Evolutionary conservation across 1,140 invertebrate species (phyloP).

Genomic region (silkworm (Bombyx mori)): ASM3026992v2 NC_085131.1:9508001-9508500

Average conservation of each 20-base stretch:
- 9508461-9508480: no score
- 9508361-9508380: constrained; percentile 84
- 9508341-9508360: constrained; percentile 91
- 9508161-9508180: constrained; percentile 15
- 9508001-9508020: no score
- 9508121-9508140: background rate
- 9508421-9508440: no score
- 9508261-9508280: constrained; percentile 87
- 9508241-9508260: constrained; percentile 92
- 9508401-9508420: no score
- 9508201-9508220: constrained; percentile 78
- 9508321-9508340: constrained; percentile 86
- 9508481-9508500: no score
- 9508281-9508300: constrained; percentile 90
- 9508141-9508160: background rate
- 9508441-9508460: no score
- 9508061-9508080: no score
- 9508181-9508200: constrained; percentile 15
- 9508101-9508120: no score
- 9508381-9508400: background rate
- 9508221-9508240: constrained; percentile 75
- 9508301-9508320: constrained; percentile 87
- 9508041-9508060: no score
- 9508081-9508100: no score
- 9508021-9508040: no score